Conservation (phyloP, 30 jellyfish, hydroid and myxozoan species). For the Turritopsis dohrnii region DNA sequence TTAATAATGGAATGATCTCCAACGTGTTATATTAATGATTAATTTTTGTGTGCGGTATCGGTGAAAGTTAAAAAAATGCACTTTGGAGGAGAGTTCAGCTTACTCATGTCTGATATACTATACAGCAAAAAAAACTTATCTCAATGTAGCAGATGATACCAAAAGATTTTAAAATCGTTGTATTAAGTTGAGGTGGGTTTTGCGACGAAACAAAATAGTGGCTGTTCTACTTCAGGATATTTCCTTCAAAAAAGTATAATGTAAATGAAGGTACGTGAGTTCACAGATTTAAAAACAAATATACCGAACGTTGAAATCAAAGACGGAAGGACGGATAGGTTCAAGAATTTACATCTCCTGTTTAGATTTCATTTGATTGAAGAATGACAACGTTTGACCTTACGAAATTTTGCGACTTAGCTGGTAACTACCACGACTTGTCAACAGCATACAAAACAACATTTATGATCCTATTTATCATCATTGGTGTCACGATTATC, state of each 20-base stretch:
- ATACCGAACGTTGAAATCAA: too few species aligned
- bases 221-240: not conserved
- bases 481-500: not conserved
- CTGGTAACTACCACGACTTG: constrained; percentile 26
- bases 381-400: constrained; percentile 4
- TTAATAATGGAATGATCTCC: not conserved
- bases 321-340: too few species aligned
- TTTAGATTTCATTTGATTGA: not conserved
- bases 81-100: not conserved
- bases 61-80: not conserved
- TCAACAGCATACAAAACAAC: constrained; percentile 12
- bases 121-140: not conserved
- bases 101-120: not conserved
- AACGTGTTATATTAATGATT: not conserved
- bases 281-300: not conserved
- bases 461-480: not conserved
- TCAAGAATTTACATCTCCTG: not conserved
- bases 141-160: not conserved
- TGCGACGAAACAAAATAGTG: not conserved
- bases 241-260: not conserved
- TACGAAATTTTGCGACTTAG: constrained; percentile 15
- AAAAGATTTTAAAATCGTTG: not conserved
- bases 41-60: not conserved
- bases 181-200: not conserved
- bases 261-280: not conserved